A percentile compares a stretch with the other conserved stretches of the same genome.
These are phyloP conservation scores for Arctia plantaginis DNA, from an alignment of 2,888 invertebrate genomes.

Conservation along the genomic window DNA sequence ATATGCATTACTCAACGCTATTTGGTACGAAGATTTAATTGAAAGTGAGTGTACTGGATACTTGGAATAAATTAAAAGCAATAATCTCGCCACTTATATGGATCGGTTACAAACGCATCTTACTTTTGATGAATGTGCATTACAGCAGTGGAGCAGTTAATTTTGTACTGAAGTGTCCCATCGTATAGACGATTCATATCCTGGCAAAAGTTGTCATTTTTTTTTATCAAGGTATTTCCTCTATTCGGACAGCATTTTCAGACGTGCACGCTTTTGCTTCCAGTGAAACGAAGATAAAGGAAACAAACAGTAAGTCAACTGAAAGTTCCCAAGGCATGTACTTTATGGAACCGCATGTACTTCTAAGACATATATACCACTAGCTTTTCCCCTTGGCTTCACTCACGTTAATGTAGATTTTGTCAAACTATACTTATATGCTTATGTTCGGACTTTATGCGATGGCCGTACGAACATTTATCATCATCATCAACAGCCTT, in stretches of 20 bases:
- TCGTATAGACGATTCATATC: neutral
- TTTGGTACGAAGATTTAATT: constrained; percentile 3
- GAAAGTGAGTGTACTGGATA: constrained; percentile 16
- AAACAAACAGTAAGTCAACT: neutral
- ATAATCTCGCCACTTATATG: neutral
- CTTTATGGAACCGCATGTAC: too few relatives aligned
- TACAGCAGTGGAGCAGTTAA: constrained; percentile 16
- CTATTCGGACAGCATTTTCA: neutral
- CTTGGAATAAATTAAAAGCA: constrained; percentile 16
- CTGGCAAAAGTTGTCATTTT: neutral
- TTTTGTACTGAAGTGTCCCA: constrained; percentile 18
- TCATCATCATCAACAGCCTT: too few relatives aligned
- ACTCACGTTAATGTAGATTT: too few relatives aligned
- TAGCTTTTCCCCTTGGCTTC: too few relatives aligned
- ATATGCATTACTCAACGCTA: neutral
- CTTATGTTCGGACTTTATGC: too few relatives aligned
- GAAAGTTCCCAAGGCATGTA: neutral
- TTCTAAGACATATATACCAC: too few relatives aligned
- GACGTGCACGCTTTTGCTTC: neutral
- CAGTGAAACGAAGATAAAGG: neutral
- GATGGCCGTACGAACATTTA: too few relatives aligned
- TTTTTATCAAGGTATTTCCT: neutral
- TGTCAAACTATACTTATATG: too few relatives aligned
- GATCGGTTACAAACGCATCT: constrained; percentile 1
- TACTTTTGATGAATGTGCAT: constrained; percentile 5